Base-by-base conservation (phyloP, 2,797 vertebrate genomes). In the Neomorphus geoffroyi region DNA sequence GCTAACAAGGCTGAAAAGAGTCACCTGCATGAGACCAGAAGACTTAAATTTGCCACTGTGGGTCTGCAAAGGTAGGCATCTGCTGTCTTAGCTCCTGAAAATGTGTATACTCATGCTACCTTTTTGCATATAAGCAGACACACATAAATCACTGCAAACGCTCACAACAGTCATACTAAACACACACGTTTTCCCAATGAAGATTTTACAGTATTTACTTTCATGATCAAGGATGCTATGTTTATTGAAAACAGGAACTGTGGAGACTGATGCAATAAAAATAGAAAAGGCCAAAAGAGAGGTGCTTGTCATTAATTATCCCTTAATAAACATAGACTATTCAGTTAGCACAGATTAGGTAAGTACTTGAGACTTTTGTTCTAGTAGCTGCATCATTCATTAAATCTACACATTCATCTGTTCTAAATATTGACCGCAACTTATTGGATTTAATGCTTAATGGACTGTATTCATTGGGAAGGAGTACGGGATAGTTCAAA, bases 391-490 rank as follows among this genome's bases (percentile, higher is more conserved):
- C 80, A 93, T 88, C 83, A 82, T 73, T 94, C 71, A 67, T 90
- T 92, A 86, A 80, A 65, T 61, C 70, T 86, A 45, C 45, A 33
- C 17, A 71, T 80, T 71, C 18, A 65, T 92, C 41, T 67, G 43
- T 80, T 82, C 67, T 93, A 92, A 94, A 93, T 95, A 90, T 93
- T 92, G 88, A 92, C 39, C 78, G 43, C 60, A 87, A 46, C 13
- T 90, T 88, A 80, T 28, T 74, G 5, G 67, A 77, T 95, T 86
- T 90, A 86, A 71, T 87, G 41, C 39, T 58, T 78, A 94, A 78
- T 78, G 74, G 48, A 87, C 48, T 78, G 33, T 28, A 65, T 71
- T 85, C 56, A 27, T 50, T 88, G 57, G 33, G 85, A 93, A 93
- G 54, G 28, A 61, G 67, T 45, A 83, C n/a, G 4, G 23, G 39